Evolutionary conservation across 2,888 invertebrate genomes (phyloP).

Genomic region (Chaetogeoica ovagalla): DNA sequence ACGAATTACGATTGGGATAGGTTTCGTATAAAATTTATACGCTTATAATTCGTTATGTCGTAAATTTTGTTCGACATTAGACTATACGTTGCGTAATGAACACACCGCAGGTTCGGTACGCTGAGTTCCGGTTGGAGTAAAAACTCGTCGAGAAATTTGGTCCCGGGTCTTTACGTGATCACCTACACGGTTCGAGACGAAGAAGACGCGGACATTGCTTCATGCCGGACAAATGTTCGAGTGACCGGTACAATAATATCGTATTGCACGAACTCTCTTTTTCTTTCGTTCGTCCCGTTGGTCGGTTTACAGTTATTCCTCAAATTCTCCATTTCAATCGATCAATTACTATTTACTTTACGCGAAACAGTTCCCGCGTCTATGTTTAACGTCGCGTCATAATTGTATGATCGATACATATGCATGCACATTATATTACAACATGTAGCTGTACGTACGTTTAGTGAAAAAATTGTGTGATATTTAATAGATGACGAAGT

Average conservation of each 20-base stretch:
- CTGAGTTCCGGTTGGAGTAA: slow-evolving; percentile 42
- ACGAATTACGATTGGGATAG: slow-evolving; percentile 46
- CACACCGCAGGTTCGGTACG: not conserved
- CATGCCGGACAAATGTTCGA: slow-evolving; percentile 23
- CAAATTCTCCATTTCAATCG: too few relatives aligned
- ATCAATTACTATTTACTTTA: too few relatives aligned
- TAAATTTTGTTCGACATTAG: not conserved
- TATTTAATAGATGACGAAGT: slow-evolving; percentile 22
- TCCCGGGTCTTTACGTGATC: slow-evolving; percentile 31
- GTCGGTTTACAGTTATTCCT: too few relatives aligned
- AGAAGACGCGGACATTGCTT: slow-evolving; percentile 23
- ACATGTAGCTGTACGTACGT: not conserved
- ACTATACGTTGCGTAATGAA: not conserved
- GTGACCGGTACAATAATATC: slow-evolving; percentile 22
- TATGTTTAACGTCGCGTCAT: too few relatives aligned
- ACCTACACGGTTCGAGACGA: slow-evolving; percentile 35
- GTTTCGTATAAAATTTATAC: slow-evolving; percentile 1
- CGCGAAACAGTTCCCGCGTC: too few relatives aligned
- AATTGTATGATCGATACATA: too few relatives aligned
- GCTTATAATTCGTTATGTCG: not conserved
- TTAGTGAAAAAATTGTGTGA: not conserved
- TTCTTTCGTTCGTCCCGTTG: too few relatives aligned
- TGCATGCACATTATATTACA: too few relatives aligned
- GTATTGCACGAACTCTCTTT: too few relatives aligned
- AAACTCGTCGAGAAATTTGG: slow-evolving; percentile 10